Base-by-base conservation (phyloP, 2,888 invertebrate genomes). In the Drosophila anomalipes region DNA sequence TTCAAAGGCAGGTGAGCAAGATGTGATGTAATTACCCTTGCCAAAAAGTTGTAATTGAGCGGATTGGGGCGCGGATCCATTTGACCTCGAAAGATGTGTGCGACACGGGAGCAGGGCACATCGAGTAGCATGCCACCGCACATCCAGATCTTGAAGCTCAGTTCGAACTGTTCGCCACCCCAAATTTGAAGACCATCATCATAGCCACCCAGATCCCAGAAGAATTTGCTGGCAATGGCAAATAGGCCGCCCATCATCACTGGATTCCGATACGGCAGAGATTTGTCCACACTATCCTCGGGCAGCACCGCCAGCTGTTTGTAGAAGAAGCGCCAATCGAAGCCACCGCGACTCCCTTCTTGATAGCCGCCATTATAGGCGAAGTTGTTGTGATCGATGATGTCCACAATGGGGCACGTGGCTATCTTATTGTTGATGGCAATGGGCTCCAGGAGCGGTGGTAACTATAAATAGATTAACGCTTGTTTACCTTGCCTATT, bases 221-320 rank as follows among this genome's bases (percentile, higher is more conserved):
- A 99, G 94, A 97, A 99, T 78, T 96, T 95, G 0, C 96, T 94
- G 69, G 96, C 96, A 66, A 99, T 99, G 19, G 99, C 99, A 94
- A 99, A 99, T 79, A 99, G 93, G 0, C 99, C 99, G 16, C 99
- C 99, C 73, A 99, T 99, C 99, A 99, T 99, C 0, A 99, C 96
- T 0, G 99, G 99, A 92, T 97, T 98, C 94, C 97, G 87, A 72
- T 89, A 92, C 0, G 93, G 93, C 41, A 84, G 74, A 0, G 91
- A 91, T 7, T 79, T 82, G 63, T 93, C 91, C 4, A 75, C 64
- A 3, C 82, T 64, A 71, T 93, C 92, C 67, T 91, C 91, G 3
- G 92, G 87, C 33, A 93, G 62, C 94, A 70, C 98, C 97, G 94
- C 99, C 98, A 86, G 98, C 39, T 91, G 85, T 30, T 92, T 91